Conservation (phyloP, 2,888 invertebrate species). For the Frankliniella intonsa region DNA sequence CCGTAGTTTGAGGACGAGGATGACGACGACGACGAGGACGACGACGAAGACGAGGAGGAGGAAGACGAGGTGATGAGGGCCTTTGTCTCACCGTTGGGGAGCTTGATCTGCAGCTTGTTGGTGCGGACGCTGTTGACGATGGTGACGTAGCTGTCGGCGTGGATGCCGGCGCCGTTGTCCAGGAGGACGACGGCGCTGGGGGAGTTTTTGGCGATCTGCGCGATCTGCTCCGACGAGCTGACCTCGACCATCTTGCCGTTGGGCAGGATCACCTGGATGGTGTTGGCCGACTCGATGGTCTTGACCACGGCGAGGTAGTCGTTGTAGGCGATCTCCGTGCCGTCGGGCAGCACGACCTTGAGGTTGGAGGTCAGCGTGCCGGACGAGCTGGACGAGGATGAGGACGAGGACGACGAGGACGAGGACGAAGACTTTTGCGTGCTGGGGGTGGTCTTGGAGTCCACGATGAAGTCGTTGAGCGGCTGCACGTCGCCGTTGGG, state of each 20-base stretch:
- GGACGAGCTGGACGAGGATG: not conserved
- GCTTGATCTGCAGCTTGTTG: slow-evolving; percentile 5
- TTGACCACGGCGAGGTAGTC: slow-evolving; percentile 1
- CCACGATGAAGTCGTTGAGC: not conserved
- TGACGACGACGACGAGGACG: not conserved
- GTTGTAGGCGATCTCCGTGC: not conserved
- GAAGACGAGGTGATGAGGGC: not conserved
- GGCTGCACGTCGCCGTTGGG: not conserved
- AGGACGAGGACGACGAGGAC: not conserved
- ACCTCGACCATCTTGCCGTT: not conserved
- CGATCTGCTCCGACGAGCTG: not conserved
- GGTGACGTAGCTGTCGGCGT: not conserved
- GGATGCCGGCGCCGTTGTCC: not conserved
- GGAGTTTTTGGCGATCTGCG: not conserved
- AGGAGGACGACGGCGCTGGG: not conserved
- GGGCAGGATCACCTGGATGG: not conserved
- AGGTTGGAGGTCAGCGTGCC: not conserved
- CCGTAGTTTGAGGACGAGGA: not conserved
- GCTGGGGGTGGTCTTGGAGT: not conserved
- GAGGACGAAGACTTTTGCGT: not conserved
- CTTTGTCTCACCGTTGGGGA: not conserved
- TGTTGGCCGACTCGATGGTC: not conserved
- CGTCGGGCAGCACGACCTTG: slow-evolving; percentile 11
- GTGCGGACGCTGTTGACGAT: not conserved
- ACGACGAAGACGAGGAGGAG: not conserved